Conservation (phyloP, 2,888 invertebrate species). For the Drosophila heteroneura region DNA sequence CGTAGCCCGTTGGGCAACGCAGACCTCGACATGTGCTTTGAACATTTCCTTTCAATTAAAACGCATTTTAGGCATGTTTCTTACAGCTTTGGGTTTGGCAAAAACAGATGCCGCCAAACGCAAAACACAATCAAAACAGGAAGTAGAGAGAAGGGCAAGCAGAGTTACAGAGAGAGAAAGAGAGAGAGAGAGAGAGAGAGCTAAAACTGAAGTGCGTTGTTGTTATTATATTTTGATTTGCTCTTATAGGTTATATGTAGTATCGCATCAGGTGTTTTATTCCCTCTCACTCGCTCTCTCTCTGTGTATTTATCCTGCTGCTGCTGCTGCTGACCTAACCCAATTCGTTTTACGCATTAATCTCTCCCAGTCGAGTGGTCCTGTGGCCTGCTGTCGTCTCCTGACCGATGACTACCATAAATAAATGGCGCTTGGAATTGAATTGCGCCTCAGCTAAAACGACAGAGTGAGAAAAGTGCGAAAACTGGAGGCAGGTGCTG, state of each 20-base stretch:
- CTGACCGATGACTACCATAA: slow-evolving; percentile 66
- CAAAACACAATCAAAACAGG: slow-evolving; percentile 33
- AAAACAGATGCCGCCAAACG: slow-evolving; percentile 67
- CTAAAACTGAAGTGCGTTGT: slow-evolving; percentile 10
- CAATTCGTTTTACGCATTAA: slow-evolving; percentile 71
- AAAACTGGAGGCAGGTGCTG: not conserved
- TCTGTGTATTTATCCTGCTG: slow-evolving; percentile 11
- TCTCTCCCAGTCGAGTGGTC: slow-evolving; percentile 47
- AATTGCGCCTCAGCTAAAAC: slow-evolving; percentile 68
- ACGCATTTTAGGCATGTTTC: slow-evolving; percentile 68
- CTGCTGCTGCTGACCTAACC: slow-evolving; percentile 68
- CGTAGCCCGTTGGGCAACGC: slow-evolving; percentile 16
- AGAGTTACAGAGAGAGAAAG: not conserved
- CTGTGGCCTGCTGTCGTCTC: slow-evolving; percentile 21
- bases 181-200: not conserved
- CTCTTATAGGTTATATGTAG: slow-evolving; percentile 1
- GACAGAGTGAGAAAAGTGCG: slow-evolving; percentile 10
- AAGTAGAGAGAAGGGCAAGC: slow-evolving; percentile 16
- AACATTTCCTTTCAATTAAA: slow-evolving; percentile 78
- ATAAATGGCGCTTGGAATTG: slow-evolving; percentile 78
- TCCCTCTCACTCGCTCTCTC: not conserved
- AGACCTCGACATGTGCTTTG: slow-evolving; percentile 59
- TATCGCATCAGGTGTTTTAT: slow-evolving; percentile 59
- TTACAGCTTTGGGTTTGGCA: slow-evolving; percentile 28
- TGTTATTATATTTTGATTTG: not conserved